Base-by-base conservation (phyloP, 2,113 vertebrate species). In the Talpa occidentalis region DNA sequence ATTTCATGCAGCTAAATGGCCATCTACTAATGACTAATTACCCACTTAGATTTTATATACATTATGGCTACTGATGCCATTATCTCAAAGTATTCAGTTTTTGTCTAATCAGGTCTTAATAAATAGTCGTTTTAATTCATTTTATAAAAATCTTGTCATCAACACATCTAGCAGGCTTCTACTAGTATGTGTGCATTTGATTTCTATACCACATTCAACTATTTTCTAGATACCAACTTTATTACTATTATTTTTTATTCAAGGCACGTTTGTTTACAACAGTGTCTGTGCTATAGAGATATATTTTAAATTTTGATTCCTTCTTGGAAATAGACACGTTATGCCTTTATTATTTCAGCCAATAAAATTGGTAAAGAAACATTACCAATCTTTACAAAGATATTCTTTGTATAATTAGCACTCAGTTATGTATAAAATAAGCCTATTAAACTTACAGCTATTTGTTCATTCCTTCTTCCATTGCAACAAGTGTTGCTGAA, bases 261-360 rank as follows among this genome's bases (percentile, higher is more conserved):
- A 52, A 52, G 16, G 16, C 49, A 52, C 11, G 16, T 52, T 52
- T 52, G 14, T 52, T 52, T 52, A 52, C 16, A 52, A 52, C 49
- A 52, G 14, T 52, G 15, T 52, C 49, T 52, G 17, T 52, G 15
- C 49, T 17, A 52, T 52, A 52, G 49, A 52, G 49, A 15, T 17
- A 52, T 52, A 59, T 79, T 88, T 78, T 35, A 91, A 94, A 37
- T 88, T 5, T 32, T 8, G 79, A 76, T 47, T 95, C 88, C 56
- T 79, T 59, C 15, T 6, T 66, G 5, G n/a, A 81, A 91, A 77
- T 66, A 70, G 17, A 76, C 26, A 73, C 32, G 5, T 7, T 16
- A 11, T 72, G 6, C 30, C 19, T 69, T 93, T 64, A 24, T 66
- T 54, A 32, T 9, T 91, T 56, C 24, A 82, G 4, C 21, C 40